Evolutionary conservation across 2,113 vertebrate species (phyloP).

Genomic region (Alectura lathami): DNA sequence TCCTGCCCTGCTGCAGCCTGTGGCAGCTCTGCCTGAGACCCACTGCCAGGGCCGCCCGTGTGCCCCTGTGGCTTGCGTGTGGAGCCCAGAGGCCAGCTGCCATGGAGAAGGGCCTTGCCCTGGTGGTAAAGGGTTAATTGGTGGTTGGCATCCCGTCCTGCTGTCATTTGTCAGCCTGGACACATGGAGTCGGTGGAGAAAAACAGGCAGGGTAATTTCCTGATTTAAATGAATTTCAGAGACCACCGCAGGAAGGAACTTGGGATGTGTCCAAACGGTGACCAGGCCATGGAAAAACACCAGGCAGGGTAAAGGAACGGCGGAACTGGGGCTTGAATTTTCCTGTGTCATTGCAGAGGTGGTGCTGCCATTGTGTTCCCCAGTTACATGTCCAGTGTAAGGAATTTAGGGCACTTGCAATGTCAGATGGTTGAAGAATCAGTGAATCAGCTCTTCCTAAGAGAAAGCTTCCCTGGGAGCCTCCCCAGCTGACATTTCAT

Average conservation of each 20-base stretch:
- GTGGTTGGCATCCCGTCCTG: constrained; percentile 23
- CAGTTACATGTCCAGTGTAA: not conserved
- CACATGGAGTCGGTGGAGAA: constrained; percentile 44
- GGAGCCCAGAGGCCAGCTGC: not conserved
- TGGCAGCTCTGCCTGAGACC: fast-evolving
- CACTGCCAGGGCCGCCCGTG: fast-evolving
- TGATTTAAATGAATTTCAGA: constrained; percentile 67
- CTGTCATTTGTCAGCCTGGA: constrained; percentile 53
- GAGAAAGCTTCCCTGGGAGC: not conserved
- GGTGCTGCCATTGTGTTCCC: not conserved
- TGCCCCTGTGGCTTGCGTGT: not conserved
- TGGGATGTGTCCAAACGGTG: constrained; percentile 59
- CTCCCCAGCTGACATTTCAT: not conserved
- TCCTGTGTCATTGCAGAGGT: not conserved
- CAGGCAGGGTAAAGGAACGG: constrained; percentile 42
- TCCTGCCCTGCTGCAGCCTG: not conserved
- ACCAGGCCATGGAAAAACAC: constrained; percentile 67
- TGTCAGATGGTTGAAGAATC: not conserved
- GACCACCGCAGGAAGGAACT: constrained; percentile 71
- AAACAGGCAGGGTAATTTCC: constrained; percentile 70
- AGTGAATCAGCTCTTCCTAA: not conserved
- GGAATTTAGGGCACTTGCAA: not conserved
- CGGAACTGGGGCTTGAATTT: not conserved
- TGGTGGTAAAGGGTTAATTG: constrained; percentile 42
- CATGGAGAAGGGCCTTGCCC: not conserved